These are phyloP conservation scores for Reticulitermes speratus DNA, from an alignment of 1,140 invertebrate species.

Conservation along the genomic window DNA sequence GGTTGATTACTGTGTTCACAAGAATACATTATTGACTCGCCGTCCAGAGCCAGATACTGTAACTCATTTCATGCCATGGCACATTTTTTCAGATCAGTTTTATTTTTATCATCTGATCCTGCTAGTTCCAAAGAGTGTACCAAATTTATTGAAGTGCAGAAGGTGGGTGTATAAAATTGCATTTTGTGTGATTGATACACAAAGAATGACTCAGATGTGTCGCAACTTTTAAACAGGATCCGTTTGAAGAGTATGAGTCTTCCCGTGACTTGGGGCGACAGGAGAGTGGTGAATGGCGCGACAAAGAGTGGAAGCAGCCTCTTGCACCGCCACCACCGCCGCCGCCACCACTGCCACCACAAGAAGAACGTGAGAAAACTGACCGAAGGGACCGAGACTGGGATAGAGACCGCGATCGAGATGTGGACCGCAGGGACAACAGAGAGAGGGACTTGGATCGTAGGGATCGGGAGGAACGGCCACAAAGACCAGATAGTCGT, in stretches of 20 bases:
- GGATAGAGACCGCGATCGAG: constrained; percentile 33
- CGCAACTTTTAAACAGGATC: constrained; percentile 46
- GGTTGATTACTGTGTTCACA: too few species aligned
- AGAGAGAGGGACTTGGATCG: constrained; percentile 42
- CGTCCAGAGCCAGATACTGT: too few species aligned
- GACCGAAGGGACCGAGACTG: constrained; percentile 37
- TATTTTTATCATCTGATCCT: too few species aligned
- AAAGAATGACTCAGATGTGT: constrained; percentile 27
- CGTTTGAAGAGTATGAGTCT: constrained; percentile 50
- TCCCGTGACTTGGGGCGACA: constrained; percentile 40
- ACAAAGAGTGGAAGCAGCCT: constrained; percentile 33
- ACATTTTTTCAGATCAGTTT: too few species aligned
- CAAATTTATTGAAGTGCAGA: too few species aligned
- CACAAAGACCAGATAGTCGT: constrained; percentile 52
- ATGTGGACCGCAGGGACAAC: constrained; percentile 38
- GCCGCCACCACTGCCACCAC: background rate
- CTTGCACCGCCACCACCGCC: background rate
- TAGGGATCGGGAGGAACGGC: constrained; percentile 50
- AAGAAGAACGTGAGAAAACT: constrained; percentile 32
- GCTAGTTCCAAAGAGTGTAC: too few species aligned
- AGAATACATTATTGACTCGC: too few species aligned
- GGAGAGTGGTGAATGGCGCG: constrained; percentile 44
- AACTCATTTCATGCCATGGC: too few species aligned
- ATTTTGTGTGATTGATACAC: too few species aligned
- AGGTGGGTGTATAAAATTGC: too few species aligned